These are phyloP conservation scores for Metaphire vulgaris DNA, from an alignment of 1,140 invertebrate genomes.

Conservation along the genomic window DNA sequence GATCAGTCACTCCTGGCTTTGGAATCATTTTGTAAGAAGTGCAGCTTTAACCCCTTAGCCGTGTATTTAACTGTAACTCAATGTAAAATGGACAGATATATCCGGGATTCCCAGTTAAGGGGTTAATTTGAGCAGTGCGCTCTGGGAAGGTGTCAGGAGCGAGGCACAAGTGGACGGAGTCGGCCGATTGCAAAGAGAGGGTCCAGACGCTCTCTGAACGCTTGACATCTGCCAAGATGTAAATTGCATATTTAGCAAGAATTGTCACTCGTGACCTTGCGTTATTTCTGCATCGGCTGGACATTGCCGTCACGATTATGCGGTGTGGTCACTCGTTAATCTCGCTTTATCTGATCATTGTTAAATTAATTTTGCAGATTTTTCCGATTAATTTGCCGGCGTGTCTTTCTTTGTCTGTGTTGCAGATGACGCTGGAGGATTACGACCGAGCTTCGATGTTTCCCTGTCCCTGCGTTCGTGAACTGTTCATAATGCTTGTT, in stretches of 20 bases:
- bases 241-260: background rate
- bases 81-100: too few species aligned
- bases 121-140: too few species aligned
- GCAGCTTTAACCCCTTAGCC: too few species aligned
- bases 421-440: background rate
- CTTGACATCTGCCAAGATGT: background rate
- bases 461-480: background rate
- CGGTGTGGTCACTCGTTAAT: background rate
- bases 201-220: too few species aligned
- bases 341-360: background rate
- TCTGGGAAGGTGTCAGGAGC: too few species aligned
- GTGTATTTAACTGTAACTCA: too few species aligned
- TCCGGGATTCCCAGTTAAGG: too few species aligned
- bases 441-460: background rate
- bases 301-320: background rate
- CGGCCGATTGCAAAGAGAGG: too few species aligned
- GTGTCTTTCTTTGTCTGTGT: background rate
- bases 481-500: background rate
- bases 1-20: too few species aligned
- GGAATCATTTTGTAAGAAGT: too few species aligned
- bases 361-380: background rate
- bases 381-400: background rate
- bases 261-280: background rate
- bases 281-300: background rate
- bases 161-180: too few species aligned